Evolutionary conservation across 2,113 vertebrate genomes (phyloP), one percentile per base, ranked within the genome.

Genomic region (Hippocampus abdominalis): DNA sequence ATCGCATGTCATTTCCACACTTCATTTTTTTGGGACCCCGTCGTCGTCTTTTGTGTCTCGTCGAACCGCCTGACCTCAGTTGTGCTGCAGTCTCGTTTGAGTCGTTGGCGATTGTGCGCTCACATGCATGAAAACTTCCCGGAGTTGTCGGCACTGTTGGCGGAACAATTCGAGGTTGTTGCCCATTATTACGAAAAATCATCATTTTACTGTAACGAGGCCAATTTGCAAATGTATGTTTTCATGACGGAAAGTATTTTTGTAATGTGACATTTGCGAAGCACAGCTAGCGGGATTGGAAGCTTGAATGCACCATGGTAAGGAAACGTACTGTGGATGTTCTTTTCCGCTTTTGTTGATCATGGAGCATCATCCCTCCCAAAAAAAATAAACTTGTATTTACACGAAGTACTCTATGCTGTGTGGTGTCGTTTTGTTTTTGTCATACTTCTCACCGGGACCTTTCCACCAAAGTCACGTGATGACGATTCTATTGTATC

Each of bases 301-400:
- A 69, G 68, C 85, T 81, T 85, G 74, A 65, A 21, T 77, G 78
- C 84, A 57, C 77, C 79, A 64, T 78, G 60, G n/a, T 66, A 54
- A 82, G 75, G 65, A 87, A 85, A 83, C 86, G 83, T 88, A 87
- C 81, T 90, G 87, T 92, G 80, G 90, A 87, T 87, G 79, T 81
- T 72, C 75, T 69, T 59, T 59, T 46, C 64, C 63, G 71, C 74
- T 78, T 68, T 77, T 80, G 73, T 91, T 88, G 79, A 68, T 89
- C 87, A 84, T 86, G 76, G 83, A 89, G 78, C 80, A 77, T 89
- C 86, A 84, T 82, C 85, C 90, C 87, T 82, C 92, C 92, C 92
- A 91, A 92, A 87, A 44, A 27, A 20, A 64, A 64, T 42, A 44
- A 64, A 89, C 71, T 60, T 84, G 84, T 78, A 88, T 87, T 84